Base-by-base conservation (phyloP, 2,797 vertebrate genomes). In the Hylomyscus alleni region DNA sequence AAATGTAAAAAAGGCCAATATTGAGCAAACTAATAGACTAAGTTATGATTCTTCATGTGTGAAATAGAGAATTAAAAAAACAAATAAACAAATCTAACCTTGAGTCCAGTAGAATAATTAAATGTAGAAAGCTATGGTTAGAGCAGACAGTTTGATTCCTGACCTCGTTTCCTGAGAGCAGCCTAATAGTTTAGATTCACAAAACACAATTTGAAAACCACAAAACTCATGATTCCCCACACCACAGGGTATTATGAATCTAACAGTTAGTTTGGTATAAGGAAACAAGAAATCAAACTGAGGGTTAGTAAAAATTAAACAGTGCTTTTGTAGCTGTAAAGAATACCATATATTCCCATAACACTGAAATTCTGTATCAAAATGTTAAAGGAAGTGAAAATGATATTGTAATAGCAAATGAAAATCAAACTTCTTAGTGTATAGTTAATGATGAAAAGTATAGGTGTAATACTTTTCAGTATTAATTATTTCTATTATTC, bases 11-110 rank as follows among this genome's bases (percentile, higher is more conserved):
- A 73, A 54, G 50, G 31, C 7, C 34, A 60, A 50, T 50, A 50
- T 29, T 60, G 3, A 60, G 1, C 1, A 44, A 62, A 17, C 15
- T 58, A 34, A 40, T 80, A 56, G 14, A 90, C 10, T 56, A 86
- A 19, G 60, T 11, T 91, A 12, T 93, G 20, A 12, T 67, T 78
- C 54, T 92, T 85, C 78, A 31, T 40, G 31, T 78, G 9, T 86
- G 60, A 92, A 93, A 75, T 34, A 54, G n/a, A 69, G 81, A 83
- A 62, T 87, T 75, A 78, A 77, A 80, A 67, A 73, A 37, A 3
- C 31, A n/a, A 37, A 19, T 69, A 65, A 37, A 73, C 22, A 90
- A 84, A 54, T 95, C 34, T 83, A 77, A 82, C 56, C 37, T 92
- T 67, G 37, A 80, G 29, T 37, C 6, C 12, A 82, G 75, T 40